A percentile compares a stretch with the other conserved stretches of the same genome.
These are phyloP conservation scores for Amphipyra tragopoginis DNA, from an alignment of 2,888 invertebrate species.

Conservation along the genomic window DNA sequence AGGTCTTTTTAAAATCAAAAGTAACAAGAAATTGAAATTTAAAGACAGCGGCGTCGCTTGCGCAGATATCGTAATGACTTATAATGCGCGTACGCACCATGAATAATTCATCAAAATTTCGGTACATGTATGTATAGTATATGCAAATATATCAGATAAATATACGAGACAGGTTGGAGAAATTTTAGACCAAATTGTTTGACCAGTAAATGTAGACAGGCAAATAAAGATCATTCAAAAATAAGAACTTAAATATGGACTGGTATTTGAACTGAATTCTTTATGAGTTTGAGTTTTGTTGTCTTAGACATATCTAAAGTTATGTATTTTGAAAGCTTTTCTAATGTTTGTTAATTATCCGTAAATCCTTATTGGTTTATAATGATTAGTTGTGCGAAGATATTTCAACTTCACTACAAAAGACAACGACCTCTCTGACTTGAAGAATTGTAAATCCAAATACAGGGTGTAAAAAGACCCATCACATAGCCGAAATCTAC, in stretches of 20 bases:
- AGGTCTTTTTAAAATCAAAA: constrained; percentile 51
- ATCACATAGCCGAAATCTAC: no score
- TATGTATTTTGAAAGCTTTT: constrained; percentile 30
- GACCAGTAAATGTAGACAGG: constrained; percentile 39
- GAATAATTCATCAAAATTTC: constrained; percentile 69
- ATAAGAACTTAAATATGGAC: constrained; percentile 34
- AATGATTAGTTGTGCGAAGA: not conserved
- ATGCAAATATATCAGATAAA: constrained; percentile 53
- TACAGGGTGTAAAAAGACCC: no score
- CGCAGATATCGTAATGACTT: constrained; percentile 67
- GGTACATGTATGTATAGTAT: constrained; percentile 54
- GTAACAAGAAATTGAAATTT: constrained; percentile 68
- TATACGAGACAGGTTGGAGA: constrained; percentile 43
- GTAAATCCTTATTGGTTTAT: constrained; percentile 27
- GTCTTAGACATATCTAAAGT: constrained; percentile 25
- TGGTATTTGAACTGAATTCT: constrained; percentile 38
- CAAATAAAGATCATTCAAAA: constrained; percentile 48
- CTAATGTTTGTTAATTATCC: constrained; percentile 45
- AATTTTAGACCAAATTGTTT: constrained; percentile 52
- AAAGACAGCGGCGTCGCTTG: constrained; percentile 56
- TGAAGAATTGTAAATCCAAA: no score
- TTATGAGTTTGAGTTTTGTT: constrained; percentile 37
- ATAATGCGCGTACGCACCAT: constrained; percentile 65
- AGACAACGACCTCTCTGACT: no score
- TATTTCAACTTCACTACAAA: no score